Base-by-base conservation (phyloP, 2,888 invertebrate genomes). In the Acronicta leporina region DNA sequence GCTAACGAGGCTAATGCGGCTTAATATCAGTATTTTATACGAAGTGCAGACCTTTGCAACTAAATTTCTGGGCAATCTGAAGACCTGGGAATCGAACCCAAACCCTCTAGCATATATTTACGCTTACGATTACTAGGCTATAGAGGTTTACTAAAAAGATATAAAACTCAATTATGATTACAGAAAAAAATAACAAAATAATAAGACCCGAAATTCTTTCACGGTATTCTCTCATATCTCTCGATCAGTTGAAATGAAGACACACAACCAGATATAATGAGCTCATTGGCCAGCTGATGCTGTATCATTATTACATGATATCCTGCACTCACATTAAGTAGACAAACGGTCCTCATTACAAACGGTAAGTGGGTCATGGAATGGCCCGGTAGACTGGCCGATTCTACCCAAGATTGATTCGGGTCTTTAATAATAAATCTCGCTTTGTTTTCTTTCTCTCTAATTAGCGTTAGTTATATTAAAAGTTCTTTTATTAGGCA, bases 241-340 rank as follows among this genome's bases (percentile, higher is more conserved):
- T 83, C 90, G 87, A 90, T 91, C 88, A 87, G 79, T 74, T 64
- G 73, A 84, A 89, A 89, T 89, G 87, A 89, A 89, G 88, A 88
- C 82, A 76, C 80, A 88, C 81, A 69, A 74, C 81, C 74, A 79
- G 81, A 84, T 87, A 83, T 88, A 88, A 91, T 87, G 88, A 87
- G 83, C 82, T 83, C 74, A 86, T 87, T 84, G 84, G 80, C 81
- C 80, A 68, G 20, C 20, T 20, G 84, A 84, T 87, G 86, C 89
- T 91, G 91, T 89, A 89, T 91, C 90, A 91, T 91, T 73, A 90
- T 91, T 88, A 89, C 85, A 87, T 86, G 87, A 80, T 90, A 91
- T 90, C 89, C 89, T 82, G 79, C 76, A 84, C 83, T 84, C 79
- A 90, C 92, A 90, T 92, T 92, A 90, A 85, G 75, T 79, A 85